phyloP scores from a whole-genome alignment of 1,140 invertebrate genomes.

The Pseudomyrmex gracilis region DNA sequence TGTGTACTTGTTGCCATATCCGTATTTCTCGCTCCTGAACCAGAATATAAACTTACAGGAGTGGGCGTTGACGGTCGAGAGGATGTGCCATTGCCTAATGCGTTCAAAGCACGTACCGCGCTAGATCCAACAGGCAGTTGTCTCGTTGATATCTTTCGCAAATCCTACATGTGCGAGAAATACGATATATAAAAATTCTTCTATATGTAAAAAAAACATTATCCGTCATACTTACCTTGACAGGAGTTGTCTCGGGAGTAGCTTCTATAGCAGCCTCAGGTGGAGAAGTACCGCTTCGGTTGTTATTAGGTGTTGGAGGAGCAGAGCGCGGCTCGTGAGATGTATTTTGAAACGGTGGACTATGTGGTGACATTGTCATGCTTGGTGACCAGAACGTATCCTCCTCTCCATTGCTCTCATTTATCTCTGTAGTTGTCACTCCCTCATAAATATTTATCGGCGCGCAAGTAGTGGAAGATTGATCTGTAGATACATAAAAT shows the following conservation, averaged over 20 bases:
- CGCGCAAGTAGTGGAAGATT: slow-evolving; percentile 74
- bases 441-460: slow-evolving; percentile 71
- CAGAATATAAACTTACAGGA: slow-evolving; percentile 63
- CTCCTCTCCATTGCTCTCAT: slow-evolving; percentile 75
- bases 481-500: slow-evolving; percentile 68
- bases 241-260: slow-evolving; percentile 94
- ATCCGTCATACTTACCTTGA: slow-evolving; percentile 87
- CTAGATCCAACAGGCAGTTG: slow-evolving; percentile 86
- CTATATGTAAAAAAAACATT: background rate
- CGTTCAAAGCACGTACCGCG: slow-evolving; percentile 88
- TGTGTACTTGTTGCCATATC: slow-evolving; percentile 64
- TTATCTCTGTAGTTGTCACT: slow-evolving; percentile 61
- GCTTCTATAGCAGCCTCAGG: slow-evolving; percentile 94
- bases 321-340: slow-evolving; percentile 80
- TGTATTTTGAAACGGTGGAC: slow-evolving; percentile 77
- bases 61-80: slow-evolving; percentile 83
- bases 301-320: slow-evolving; percentile 82
- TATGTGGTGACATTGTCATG: slow-evolving; percentile 80
- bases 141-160: slow-evolving; percentile 80
- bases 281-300: slow-evolving; percentile 87
- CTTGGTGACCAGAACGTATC: slow-evolving; percentile 84
- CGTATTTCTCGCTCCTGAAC: slow-evolving; percentile 43
- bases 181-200: too few species aligned
- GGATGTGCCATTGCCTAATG: slow-evolving; percentile 82
- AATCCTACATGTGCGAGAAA: slow-evolving; percentile 75